Evolutionary conservation across 2,888 invertebrate genomes (phyloP), one percentile per base, ranked within the genome.

Genomic region (Erebia aethiops): DNA sequence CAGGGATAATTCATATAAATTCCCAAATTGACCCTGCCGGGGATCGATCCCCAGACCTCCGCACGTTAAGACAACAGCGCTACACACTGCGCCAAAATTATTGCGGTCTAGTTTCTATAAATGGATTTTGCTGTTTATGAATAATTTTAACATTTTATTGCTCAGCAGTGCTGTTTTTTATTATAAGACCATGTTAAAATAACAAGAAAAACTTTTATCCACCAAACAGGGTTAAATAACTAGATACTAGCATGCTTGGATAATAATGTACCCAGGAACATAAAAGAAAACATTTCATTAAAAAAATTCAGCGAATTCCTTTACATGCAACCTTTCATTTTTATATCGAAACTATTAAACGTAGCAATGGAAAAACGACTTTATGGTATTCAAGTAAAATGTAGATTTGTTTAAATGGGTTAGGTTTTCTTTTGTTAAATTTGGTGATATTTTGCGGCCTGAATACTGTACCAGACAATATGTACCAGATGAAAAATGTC

Each of bases 271-370:
- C 65, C 65, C 51, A 52, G 66, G 54, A 61, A 68, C 67, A 74
- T 68, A 70, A 70, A 70, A 72, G 74, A 65, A 70, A 70, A 74
- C 72, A 74, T 72, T 74, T 68, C 70, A 72, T 72, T 72, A 67
- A 72, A 74, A 74, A 67, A 74, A 70, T 56, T 67, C 62, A 66
- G 67, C 52, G 51, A 82, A 80, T 84, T 81, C 81, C 81, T 82
- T 85, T 83, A 83, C 79, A 81, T 82, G 79, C 81, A 82, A 79
- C 69, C 71, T 78, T 79, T 84, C 83, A 86, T 85, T 87, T 85
- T 82, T 85, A 84, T 88, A 87, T 85, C 82, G 68, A 70, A 74
- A 74, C 74, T 74, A 71, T 67, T 69, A 41, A 14, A 26, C 5
- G 14, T 9, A 7, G 18, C 62, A 46, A 56, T 26, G 54, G 11